Evolutionary conservation across 2,113 vertebrate species (phyloP), one percentile per base, ranked within the genome.

Genomic region (Oryzias woworae): DNA sequence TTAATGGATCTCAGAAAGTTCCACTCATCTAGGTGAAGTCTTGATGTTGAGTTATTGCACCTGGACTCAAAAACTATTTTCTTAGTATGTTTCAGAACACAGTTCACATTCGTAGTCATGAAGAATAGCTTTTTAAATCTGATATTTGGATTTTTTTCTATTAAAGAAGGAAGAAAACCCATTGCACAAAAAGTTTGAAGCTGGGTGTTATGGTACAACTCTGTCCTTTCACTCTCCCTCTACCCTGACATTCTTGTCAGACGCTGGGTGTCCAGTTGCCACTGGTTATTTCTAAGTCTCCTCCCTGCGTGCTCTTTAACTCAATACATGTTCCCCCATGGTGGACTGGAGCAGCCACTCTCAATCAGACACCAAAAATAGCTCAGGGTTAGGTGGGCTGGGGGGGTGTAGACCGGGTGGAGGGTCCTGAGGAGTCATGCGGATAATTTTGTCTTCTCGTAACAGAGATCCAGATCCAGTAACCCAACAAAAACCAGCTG

Each of bases 361-460:
- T 93, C 92, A 91, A 88, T 94, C 92, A 93, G 87, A 83, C 76
- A 90, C 92, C 92, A 85, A 92, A 96, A 97, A 98, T 99, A 98
- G 93, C 90, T 72, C 51, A 16, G 60, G 75, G 83, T 80, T 46
- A 45, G 44, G 48, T 53, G 49, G 41, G 66, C 56, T 24, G 16
- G 67, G 76, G 61, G 17, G 54, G 50, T 89, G 85, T 86, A 88
- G 91, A 89, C 66, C 54, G 73, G 56, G 53, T 70, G 55, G 36
- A 49, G 73, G 65, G 66, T 82, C 75, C 71, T 72, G 52, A 65
- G 58, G 63, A 80, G 66, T 87, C 82, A 84, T 83, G 71, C 88
- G 81, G 61, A 66, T 60, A 71, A 71, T 67, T 65, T 77, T 80
- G 63, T 87, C 69, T 58, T 73, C 63, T 66, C 57, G 61, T 62